A percentile compares a stretch with the other conserved stretches of the same genome.
Evolutionary conservation across 2,888 invertebrate species (phyloP).

Genomic region (Hirtodrosophila confusa): DNA sequence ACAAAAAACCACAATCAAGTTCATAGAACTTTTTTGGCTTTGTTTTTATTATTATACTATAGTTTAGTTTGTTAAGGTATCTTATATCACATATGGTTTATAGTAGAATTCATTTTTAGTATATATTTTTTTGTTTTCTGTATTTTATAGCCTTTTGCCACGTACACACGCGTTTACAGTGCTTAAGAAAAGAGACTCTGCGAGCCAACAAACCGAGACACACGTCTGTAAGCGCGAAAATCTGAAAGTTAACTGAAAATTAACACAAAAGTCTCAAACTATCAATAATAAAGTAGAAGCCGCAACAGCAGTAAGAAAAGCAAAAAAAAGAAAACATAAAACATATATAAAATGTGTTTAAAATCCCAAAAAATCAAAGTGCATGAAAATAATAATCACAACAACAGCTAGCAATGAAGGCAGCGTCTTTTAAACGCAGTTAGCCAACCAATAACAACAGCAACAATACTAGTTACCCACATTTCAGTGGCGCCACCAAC

Average conservation of each 20-base stretch:
- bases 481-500: slow-evolving; percentile 66
- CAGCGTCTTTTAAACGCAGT: slow-evolving; percentile 35
- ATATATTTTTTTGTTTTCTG: slow-evolving; percentile 6
- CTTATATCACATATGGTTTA: slow-evolving; percentile 49
- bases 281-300: slow-evolving; percentile 71
- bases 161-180: slow-evolving; percentile 47
- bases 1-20: slow-evolving; percentile 28
- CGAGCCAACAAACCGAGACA: slow-evolving; percentile 47
- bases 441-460: slow-evolving; percentile 46
- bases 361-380: slow-evolving; percentile 83
- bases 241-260: slow-evolving; percentile 83
- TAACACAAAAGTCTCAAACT: slow-evolving; percentile 69
- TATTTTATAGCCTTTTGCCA: slow-evolving; percentile 53
- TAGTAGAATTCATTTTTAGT: slow-evolving; percentile 6
- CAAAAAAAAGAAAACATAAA: slow-evolving; percentile 61
- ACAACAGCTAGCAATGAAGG: slow-evolving; percentile 43
- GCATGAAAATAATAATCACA: slow-evolving; percentile 83
- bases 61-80: slow-evolving; percentile 23
- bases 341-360: slow-evolving; percentile 60
- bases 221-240: slow-evolving; percentile 83
- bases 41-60: slow-evolving; percentile 26
- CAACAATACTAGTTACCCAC: slow-evolving; percentile 67
- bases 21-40: slow-evolving; percentile 46
- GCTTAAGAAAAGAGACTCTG: slow-evolving; percentile 10
- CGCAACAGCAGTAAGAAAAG: slow-evolving; percentile 26